phyloP scores from a whole-genome alignment of 2,797 vertebrate species.

The Danio jaintianensis region DNA sequence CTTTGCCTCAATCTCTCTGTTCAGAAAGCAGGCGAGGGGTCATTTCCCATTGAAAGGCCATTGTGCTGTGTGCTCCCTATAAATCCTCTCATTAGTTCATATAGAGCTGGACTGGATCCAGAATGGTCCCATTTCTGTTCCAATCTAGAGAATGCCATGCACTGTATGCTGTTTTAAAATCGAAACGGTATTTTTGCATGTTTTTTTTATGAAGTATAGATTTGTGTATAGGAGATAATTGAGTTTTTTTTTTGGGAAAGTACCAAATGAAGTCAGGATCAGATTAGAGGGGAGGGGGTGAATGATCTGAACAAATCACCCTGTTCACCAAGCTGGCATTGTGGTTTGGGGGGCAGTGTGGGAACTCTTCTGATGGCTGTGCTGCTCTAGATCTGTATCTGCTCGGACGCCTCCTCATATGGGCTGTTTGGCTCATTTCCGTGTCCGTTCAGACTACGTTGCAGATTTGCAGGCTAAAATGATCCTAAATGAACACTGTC shows the following conservation, averaged over 20 bases:
- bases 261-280: slow-evolving; percentile 15
- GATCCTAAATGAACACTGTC: not conserved
- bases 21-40: slow-evolving; percentile 29
- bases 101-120: slow-evolving; percentile 25
- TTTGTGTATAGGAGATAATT: slow-evolving; percentile 13
- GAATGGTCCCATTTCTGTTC: not conserved
- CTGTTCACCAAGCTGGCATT: slow-evolving; percentile 29
- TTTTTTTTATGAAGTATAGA: not conserved
- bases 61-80: slow-evolving; percentile 10
- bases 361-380: slow-evolving; percentile 27
- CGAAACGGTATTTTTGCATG: not conserved
- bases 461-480: not conserved
- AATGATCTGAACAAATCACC: slow-evolving; percentile 17
- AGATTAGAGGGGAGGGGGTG: slow-evolving; percentile 30
- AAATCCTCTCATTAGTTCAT: slow-evolving; percentile 43
- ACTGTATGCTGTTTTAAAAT: not conserved
- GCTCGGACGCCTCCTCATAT: not conserved
- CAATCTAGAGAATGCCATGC: not conserved
- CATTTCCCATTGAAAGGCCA: slow-evolving; percentile 27
- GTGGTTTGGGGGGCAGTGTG: slow-evolving; percentile 20
- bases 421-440: not conserved
- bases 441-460: not conserved
- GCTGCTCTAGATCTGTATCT: slow-evolving; percentile 30
- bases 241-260: not conserved
- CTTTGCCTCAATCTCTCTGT: slow-evolving; percentile 23